Percentiles rank a stretch among this genome's conserved stretches.
These are phyloP conservation scores for Netelia fuscicornis DNA, from an alignment of 2,888 invertebrate genomes.

Conservation along the genomic window DNA sequence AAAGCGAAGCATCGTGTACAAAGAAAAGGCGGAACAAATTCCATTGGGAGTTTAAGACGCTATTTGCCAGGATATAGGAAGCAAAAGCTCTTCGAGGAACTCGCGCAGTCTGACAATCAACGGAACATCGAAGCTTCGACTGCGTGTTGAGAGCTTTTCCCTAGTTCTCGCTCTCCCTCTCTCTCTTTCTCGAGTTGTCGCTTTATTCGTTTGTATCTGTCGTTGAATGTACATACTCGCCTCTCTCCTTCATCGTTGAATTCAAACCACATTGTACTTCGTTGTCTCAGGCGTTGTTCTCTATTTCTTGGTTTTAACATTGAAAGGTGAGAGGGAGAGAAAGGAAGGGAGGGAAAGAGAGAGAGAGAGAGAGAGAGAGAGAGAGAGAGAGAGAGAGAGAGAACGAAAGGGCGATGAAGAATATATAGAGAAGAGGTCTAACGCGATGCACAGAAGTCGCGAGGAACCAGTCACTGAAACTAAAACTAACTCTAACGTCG, in stretches of 20 bases:
- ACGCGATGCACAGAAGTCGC: constrained; percentile 48
- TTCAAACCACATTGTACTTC: constrained; percentile 19
- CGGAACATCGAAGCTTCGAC: constrained; percentile 2
- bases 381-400: not conserved
- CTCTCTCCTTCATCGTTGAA: constrained; percentile 27
- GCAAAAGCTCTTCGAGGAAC: constrained; percentile 4
- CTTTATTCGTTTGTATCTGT: constrained; percentile 22
- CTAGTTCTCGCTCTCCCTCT: no score
- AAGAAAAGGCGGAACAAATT: not conserved
- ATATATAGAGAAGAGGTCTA: constrained; percentile 15
- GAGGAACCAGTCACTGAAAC: constrained; percentile 73
- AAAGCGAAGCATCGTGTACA: not conserved
- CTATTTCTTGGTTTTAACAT: constrained; percentile 15
- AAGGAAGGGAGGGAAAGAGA: not conserved
- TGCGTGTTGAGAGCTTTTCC: constrained; percentile 9
- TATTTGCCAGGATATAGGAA: not conserved
- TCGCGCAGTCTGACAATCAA: constrained; percentile 11
- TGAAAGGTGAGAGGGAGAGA: not conserved
- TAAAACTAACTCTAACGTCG: constrained; percentile 80
- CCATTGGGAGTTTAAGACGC: not conserved
- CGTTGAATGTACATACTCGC: not conserved
- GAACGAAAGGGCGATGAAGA: not conserved
- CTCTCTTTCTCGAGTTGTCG: no score
- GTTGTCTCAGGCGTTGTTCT: constrained; percentile 5
- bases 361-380: no score